Conservation (phyloP, 1,140 invertebrate species). For the Acromyrmex heyeri region DNA sequence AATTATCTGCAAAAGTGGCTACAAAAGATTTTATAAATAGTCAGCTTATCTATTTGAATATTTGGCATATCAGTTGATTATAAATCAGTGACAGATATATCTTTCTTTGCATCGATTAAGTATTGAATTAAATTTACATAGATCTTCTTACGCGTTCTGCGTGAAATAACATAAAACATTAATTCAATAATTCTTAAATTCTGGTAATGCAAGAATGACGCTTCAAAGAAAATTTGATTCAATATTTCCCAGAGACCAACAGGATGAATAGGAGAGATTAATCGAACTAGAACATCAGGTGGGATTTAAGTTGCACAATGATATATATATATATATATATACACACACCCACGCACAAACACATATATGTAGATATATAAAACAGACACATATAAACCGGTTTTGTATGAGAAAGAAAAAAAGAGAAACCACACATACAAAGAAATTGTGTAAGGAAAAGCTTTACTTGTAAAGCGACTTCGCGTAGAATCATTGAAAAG, state of each 20-base stretch:
- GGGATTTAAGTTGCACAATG: background rate
- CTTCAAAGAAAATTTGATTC: background rate
- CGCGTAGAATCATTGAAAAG: background rate
- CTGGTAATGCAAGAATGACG: background rate
- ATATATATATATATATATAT: no score
- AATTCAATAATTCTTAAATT: background rate
- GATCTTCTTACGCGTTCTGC: no score
- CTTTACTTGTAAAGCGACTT: background rate
- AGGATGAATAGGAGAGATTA: background rate
- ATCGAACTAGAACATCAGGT: background rate
- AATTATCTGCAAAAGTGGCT: background rate
- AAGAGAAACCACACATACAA: background rate
- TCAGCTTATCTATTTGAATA: background rate
- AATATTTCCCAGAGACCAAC: background rate
- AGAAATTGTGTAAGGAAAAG: background rate
- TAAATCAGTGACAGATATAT: background rate
- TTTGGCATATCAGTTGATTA: background rate
- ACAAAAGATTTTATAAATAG: background rate
- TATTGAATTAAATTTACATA: background rate
- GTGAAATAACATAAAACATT: background rate
- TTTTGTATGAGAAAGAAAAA: background rate
- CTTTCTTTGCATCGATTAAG: background rate
- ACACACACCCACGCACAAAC: no score
- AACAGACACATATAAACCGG: no score
- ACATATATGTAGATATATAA: no score